A percentile compares a stretch with the other conserved stretches of the same genome.
Conservation (phyloP, 2,888 invertebrate genomes). For the Hofmannophila pseudospretella region DNA sequence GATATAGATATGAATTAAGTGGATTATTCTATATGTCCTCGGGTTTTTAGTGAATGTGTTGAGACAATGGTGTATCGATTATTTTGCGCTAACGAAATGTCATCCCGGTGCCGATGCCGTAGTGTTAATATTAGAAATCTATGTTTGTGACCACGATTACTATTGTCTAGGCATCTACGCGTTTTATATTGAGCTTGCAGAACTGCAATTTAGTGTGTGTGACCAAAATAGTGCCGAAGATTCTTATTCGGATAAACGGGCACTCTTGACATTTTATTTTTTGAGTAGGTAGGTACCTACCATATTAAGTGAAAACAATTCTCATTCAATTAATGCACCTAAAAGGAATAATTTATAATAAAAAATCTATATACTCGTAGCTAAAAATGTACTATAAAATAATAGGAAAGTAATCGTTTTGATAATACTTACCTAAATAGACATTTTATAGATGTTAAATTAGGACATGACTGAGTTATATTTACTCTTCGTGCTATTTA, state of each 20-base stretch:
- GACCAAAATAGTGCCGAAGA: conserved; percentile 67
- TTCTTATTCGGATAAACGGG: conserved; percentile 49
- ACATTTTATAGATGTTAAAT: too few relatives aligned
- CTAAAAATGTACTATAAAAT: too few relatives aligned
- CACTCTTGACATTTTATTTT: conserved; percentile 56
- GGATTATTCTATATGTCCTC: conserved; percentile 42
- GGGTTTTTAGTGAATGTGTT: conserved; percentile 67
- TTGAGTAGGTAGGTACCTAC: conserved; percentile 22
- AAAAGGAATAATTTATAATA: too few relatives aligned
- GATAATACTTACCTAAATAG: too few relatives aligned
- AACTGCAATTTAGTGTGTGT: conserved; percentile 65
- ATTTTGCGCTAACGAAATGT: conserved; percentile 77
- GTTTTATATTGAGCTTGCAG: conserved; percentile 72
- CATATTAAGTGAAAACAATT: too few relatives aligned
- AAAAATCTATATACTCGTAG: too few relatives aligned
- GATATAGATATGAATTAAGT: conserved; percentile 29
- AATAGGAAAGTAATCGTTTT: too few relatives aligned
- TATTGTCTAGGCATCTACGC: conserved; percentile 75
- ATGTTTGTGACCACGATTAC: conserved; percentile 70
- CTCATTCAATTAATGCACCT: too few relatives aligned
- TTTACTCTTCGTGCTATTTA: too few relatives aligned
- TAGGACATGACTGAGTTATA: too few relatives aligned
- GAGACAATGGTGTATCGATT: conserved; percentile 78
- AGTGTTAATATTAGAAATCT: conserved; percentile 77
- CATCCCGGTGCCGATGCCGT: conserved; percentile 72